These are phyloP conservation scores for Lepidostoma basale DNA, from an alignment of 1,140 invertebrate genomes.

Conservation along the genomic window DNA sequence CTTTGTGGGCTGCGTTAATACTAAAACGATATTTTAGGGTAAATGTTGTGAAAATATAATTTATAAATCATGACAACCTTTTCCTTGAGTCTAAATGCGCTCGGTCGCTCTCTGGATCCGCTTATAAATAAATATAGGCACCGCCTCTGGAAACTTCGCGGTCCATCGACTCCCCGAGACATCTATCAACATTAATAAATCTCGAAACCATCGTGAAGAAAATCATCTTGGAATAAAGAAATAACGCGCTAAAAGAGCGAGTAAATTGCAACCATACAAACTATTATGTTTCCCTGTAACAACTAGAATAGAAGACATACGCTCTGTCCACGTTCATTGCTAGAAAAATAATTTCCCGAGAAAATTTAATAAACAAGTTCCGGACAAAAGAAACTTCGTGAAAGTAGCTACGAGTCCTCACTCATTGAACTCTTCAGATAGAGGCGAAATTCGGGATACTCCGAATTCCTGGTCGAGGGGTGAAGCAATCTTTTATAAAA, in stretches of 20 bases:
- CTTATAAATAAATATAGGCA: background rate
- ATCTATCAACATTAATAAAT: conserved; percentile 19
- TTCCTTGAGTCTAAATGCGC: conserved; percentile 3
- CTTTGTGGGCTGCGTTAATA: background rate
- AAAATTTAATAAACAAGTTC: conserved; percentile 8
- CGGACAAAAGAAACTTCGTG: background rate
- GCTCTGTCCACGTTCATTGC: too few species aligned
- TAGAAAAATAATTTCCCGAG: too few species aligned
- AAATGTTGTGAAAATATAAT: conserved; percentile 11
- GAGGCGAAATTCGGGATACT: background rate
- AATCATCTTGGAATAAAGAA: background rate
- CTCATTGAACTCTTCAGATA: background rate
- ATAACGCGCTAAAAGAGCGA: too few species aligned
- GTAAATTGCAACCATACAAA: too few species aligned
- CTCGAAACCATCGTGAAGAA: background rate
- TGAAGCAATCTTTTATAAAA: background rate
- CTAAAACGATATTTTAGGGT: background rate
- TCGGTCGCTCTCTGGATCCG: background rate
- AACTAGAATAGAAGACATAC: too few species aligned
- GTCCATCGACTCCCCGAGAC: background rate
- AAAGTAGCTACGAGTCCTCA: background rate
- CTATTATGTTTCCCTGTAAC: too few species aligned
- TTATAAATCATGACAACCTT: background rate
- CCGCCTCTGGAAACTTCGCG: background rate
- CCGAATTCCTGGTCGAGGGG: background rate